Percentiles rank a stretch among this genome's conserved stretches.
These are phyloP conservation scores for Tamias sibiricus DNA, from an alignment of 2,113 vertebrate species.

Conservation along the genomic window DNA sequence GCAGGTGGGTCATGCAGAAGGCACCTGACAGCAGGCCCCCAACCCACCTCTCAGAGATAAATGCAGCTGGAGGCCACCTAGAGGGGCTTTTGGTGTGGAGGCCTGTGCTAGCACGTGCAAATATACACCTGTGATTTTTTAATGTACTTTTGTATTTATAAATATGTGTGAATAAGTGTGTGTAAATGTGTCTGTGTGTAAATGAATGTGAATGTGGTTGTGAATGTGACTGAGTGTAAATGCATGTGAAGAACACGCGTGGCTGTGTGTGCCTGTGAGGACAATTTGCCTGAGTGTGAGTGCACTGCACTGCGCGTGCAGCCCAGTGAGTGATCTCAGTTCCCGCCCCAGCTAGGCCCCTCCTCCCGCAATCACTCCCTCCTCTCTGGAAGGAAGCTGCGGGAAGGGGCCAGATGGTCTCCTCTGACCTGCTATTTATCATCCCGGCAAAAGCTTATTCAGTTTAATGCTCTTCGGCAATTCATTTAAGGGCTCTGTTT, in stretches of 20 bases:
- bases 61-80: neutral
- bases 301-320: neutral
- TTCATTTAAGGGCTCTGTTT: constrained; percentile 93
- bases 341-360: neutral
- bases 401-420: constrained; percentile 90
- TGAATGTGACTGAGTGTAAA: neutral
- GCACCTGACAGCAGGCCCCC: neutral
- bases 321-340: neutral
- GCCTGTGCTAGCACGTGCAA: neutral
- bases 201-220: neutral
- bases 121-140: neutral
- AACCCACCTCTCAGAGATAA: neutral
- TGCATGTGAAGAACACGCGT: too few species aligned
- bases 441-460: constrained; percentile 87
- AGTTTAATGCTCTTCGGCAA: constrained; percentile 88
- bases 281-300: fast-evolving
- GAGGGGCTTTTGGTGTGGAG: too few species aligned
- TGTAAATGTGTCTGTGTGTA: neutral
- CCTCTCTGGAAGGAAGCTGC: constrained; percentile 81
- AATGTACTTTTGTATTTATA: neutral
- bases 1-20: neutral
- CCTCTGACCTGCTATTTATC: constrained; percentile 87
- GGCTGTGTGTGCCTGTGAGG: neutral
- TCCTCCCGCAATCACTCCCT: neutral
- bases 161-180: neutral